phyloP scores from a whole-genome alignment of 2,797 vertebrate species.

The Enteromius viviparus region DNA sequence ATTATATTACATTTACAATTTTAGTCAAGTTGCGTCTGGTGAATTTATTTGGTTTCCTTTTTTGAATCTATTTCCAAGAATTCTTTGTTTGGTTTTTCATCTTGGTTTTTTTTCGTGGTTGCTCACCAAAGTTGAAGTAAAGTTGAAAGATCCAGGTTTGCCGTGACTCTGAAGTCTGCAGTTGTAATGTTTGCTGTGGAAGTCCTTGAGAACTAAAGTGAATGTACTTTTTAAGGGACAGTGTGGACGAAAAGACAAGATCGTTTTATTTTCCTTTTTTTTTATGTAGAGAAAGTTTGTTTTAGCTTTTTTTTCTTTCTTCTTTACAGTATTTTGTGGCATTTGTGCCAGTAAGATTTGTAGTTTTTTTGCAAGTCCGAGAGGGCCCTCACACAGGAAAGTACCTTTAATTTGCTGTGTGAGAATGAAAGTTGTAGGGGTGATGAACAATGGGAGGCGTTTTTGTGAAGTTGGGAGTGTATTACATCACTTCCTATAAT shows the following conservation, averaged over 20 bases:
- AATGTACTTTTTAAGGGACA: slow-evolving; percentile 51
- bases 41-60: slow-evolving; percentile 1
- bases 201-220: slow-evolving; percentile 32
- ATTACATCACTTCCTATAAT: slow-evolving; percentile 71
- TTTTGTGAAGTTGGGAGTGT: slow-evolving; percentile 51
- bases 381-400: neutral
- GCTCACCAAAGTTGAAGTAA: slow-evolving; percentile 61
- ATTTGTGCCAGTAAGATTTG: slow-evolving; percentile 4
- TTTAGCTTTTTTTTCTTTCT: slow-evolving; percentile 38
- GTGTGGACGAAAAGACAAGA: slow-evolving; percentile 25
- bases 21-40: slow-evolving; percentile 18
- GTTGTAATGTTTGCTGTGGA: slow-evolving; percentile 72
- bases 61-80: neutral
- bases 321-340: slow-evolving; percentile 49
- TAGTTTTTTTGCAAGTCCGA: slow-evolving; percentile 9
- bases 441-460: slow-evolving; percentile 48
- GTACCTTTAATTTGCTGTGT: slow-evolving; percentile 23
- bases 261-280: slow-evolving; percentile 43
- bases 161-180: slow-evolving; percentile 63
- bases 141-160: slow-evolving; percentile 65
- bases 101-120: slow-evolving; percentile 51
- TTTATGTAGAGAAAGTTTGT: slow-evolving; percentile 1
- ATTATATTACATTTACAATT: neutral
- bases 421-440: slow-evolving; percentile 70
- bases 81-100: neutral